Base-by-base conservation (phyloP, 2,888 invertebrate genomes). In the Aleiodes leptofemur region DNA sequence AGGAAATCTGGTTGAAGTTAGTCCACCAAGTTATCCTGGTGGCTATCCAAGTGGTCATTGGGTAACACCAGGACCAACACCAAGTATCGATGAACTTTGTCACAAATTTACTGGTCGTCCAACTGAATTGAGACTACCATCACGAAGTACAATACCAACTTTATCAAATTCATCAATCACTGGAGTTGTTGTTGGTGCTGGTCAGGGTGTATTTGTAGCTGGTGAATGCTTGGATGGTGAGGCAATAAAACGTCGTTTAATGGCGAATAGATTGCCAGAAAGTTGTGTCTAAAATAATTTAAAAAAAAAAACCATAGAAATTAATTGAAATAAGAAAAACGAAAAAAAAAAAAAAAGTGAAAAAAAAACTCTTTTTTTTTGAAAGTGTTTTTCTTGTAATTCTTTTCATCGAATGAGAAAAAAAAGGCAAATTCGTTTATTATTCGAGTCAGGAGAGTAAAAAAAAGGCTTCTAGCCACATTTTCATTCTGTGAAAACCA, bases 181-280 rank as follows among this genome's bases (percentile, higher is more conserved):
- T 50, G 84, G 83, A 16, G 82, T 86, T 57, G 82, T 85, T 70
- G 84, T 85, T 7, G 86, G 84, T 29, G 81, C 84, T 57, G 87
- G 85, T 56, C 87, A 85, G 34, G 87, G 88, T 43, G 89, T 88
- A 71, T 83, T 88, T 72, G 86, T 88, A 34, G 88, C 88, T 8
- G 88, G 91, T 78, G 92, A 92, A 84, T 88, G 88, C 84, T 93
- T 95, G 85, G 96, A 96, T 90, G 96, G 96, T 74, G 94, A 95
- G 89, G 96, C 96, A 86, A 96, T 96, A 90, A 96, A 96, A 90
- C 95, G 96, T 90, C 94, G 96, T 87, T 93, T 96, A 79, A 95
- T 96, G 92, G 95, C 96, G 86, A 95, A 95, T 89, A 93, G 96
- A 87, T 94, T 96, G 87, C 96, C 96, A 59, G 96, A 96, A 90